A percentile compares a stretch with the other conserved stretches of the same genome.
These are phyloP conservation scores for Carterocephalus palaemon DNA, from an alignment of 2,888 invertebrate species.

Conservation along the genomic window DNA sequence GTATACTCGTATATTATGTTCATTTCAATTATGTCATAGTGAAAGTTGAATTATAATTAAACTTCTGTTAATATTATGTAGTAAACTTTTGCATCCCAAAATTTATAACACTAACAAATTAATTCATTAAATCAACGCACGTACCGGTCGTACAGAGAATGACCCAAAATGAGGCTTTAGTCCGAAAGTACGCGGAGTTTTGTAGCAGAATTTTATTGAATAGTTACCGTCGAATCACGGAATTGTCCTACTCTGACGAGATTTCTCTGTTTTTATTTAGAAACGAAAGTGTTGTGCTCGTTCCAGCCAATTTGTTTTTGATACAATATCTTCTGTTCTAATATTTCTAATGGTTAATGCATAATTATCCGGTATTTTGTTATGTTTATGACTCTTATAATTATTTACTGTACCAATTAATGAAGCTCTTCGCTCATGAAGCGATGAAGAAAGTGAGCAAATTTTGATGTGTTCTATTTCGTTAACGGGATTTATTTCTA, in stretches of 20 bases:
- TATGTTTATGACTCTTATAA: no score
- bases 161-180: slow-evolving; percentile 45
- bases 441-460: no score
- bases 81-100: slow-evolving; percentile 3
- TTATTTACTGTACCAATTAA: no score
- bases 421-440: no score
- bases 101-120: slow-evolving; percentile 2
- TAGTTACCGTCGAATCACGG: slow-evolving; percentile 44
- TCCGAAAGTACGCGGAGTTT: slow-evolving; percentile 22
- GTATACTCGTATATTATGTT: no score
- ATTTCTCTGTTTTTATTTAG: slow-evolving; percentile 49
- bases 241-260: slow-evolving; percentile 44
- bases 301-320: slow-evolving; percentile 27
- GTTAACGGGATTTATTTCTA: no score
- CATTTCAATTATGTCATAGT: no score
- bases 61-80: background rate
- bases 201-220: slow-evolving; percentile 45
- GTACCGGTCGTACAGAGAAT: slow-evolving; percentile 58
- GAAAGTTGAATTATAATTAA: no score
- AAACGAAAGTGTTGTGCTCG: slow-evolving; percentile 37
- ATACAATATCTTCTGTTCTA: slow-evolving; percentile 13
- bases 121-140: slow-evolving; percentile 49
- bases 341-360: no score
- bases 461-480: no score
- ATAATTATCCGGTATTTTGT: no score